Evolutionary conservation across 2,888 invertebrate genomes (phyloP).

Genomic region (Lochmaea crataegi): DNA sequence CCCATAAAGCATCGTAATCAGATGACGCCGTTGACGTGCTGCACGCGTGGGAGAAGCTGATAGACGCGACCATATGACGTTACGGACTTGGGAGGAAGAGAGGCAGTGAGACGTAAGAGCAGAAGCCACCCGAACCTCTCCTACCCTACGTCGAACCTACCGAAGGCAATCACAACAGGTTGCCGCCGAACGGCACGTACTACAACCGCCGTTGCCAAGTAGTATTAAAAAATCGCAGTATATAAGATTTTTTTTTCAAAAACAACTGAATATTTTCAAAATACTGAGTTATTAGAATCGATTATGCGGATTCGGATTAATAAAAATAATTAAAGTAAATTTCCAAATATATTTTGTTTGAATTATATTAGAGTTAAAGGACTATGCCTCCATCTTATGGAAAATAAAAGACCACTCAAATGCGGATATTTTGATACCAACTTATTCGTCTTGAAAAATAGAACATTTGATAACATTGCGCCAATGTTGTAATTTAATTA

Average conservation of each 20-base stretch:
- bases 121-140: constrained; percentile 25
- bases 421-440: too few species aligned
- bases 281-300: too few species aligned
- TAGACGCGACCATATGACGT: constrained; percentile 43
- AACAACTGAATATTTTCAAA: too few species aligned
- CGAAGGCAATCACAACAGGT: constrained; percentile 44
- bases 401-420: too few species aligned
- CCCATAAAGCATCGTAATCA: constrained; percentile 50
- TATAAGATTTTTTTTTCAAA: too few species aligned
- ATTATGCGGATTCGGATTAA: too few species aligned
- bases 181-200: constrained; percentile 38
- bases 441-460: too few species aligned
- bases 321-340: too few species aligned
- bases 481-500: too few species aligned
- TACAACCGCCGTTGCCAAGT: constrained; percentile 16
- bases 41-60: constrained; percentile 53
- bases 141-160: constrained; percentile 19
- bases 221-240: not conserved
- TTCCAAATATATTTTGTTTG: not conserved
- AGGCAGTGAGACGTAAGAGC: constrained; percentile 33
- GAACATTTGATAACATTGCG: too few species aligned
- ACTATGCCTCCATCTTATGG: too few species aligned
- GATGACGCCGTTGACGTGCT: constrained; percentile 51
- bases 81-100: constrained; percentile 9
- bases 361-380: not conserved